phyloP scores from a whole-genome alignment of 2,888 invertebrate species.

The Allophyes oxyacanthae region DNA sequence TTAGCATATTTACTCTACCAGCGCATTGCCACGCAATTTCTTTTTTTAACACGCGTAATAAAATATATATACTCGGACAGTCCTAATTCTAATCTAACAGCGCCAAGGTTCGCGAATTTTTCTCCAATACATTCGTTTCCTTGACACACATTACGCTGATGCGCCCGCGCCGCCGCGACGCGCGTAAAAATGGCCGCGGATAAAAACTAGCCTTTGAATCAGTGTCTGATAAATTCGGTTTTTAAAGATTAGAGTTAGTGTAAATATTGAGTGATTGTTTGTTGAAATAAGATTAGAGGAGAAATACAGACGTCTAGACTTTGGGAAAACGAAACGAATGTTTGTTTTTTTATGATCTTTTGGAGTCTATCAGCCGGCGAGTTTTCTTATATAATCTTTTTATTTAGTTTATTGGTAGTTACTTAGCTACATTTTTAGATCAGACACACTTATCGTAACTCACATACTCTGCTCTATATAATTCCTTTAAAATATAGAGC shows the following conservation, averaged over 20 bases:
- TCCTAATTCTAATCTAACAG: conserved; percentile 82
- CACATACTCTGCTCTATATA: conserved; percentile 16
- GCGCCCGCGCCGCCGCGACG: conserved; percentile 70
- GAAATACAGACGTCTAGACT: conserved; percentile 1
- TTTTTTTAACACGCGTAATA: conserved; percentile 61
- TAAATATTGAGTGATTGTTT: conserved; percentile 21
- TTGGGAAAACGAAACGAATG: conserved; percentile 9
- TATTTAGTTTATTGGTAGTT: conserved; percentile 8
- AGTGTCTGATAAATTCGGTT: conserved; percentile 45
- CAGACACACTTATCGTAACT: conserved; percentile 40
- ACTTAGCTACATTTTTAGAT: conserved; percentile 9
- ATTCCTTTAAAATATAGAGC: too few relatives aligned
- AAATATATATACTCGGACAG: conserved; percentile 78
- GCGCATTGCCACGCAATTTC: conserved; percentile 45
- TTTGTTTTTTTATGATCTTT: conserved; percentile 13
- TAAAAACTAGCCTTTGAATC: conserved; percentile 55
- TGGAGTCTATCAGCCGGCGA: conserved; percentile 10
- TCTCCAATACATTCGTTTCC: conserved; percentile 79
- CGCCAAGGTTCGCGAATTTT: conserved; percentile 84
- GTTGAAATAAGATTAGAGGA: conserved; percentile 9
- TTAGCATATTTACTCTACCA: conserved; percentile 27
- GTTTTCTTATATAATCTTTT: neutral
- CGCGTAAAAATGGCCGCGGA: conserved; percentile 65
- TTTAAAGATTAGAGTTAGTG: conserved; percentile 33
- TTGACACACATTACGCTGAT: conserved; percentile 80